Evolutionary conservation across 92 coral and sea anemone species (phyloP).

Genomic region (Virgularia gustaviana): DNA sequence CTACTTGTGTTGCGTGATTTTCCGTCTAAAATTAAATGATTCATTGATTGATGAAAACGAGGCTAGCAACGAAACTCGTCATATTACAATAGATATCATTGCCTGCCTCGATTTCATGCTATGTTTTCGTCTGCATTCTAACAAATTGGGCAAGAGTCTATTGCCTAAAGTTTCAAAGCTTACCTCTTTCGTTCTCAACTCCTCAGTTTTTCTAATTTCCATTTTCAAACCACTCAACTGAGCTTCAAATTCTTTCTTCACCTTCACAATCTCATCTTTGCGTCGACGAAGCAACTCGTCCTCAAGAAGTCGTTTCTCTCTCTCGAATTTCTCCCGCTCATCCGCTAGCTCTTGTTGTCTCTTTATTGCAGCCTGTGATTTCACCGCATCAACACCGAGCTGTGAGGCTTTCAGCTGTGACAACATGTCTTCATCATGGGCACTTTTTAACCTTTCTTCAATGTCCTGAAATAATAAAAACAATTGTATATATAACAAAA

Average conservation of each 20-base stretch:
- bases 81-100: too few species aligned
- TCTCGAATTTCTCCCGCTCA: constrained; percentile 61
- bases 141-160: not conserved
- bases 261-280: constrained; percentile 75
- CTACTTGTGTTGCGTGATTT: constrained; percentile 67
- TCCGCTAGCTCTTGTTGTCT: constrained; percentile 58
- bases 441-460: constrained; percentile 47
- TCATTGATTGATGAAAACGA: not conserved
- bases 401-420: constrained; percentile 85
- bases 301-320: constrained; percentile 69
- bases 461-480: constrained; percentile 57
- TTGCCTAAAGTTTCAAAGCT: not conserved
- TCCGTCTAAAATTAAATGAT: constrained; percentile 56
- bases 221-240: constrained; percentile 76
- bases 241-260: constrained; percentile 78
- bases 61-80: too few species aligned
- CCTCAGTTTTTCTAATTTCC: constrained; percentile 72
- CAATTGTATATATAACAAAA: not conserved
- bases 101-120: too few species aligned
- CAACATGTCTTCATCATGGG: constrained; percentile 66
- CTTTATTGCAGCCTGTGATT: constrained; percentile 67
- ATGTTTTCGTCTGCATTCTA: not conserved
- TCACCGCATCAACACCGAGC: constrained; percentile 74
- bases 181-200: constrained; percentile 68
- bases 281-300: constrained; percentile 77